Percentiles rank a stretch among this genome's conserved stretches.
These are phyloP conservation scores for Heliopora coerulea DNA, from an alignment of 92 coral and sea anemone species.

Conservation along the genomic window DNA sequence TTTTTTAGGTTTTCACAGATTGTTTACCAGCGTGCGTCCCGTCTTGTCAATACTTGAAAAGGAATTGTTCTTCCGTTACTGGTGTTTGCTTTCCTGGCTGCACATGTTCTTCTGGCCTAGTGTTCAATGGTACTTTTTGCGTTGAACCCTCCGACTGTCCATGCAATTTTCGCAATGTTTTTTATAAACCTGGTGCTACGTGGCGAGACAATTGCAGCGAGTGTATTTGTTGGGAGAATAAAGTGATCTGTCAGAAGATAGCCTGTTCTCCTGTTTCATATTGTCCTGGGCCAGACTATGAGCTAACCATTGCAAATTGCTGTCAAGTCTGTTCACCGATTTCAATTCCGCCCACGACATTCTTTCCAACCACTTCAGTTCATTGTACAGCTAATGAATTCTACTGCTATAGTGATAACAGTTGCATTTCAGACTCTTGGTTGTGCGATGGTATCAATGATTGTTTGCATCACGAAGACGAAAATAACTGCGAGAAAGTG, in stretches of 20 bases:
- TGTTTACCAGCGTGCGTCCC: constrained; percentile 17
- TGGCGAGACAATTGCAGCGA: constrained; percentile 31
- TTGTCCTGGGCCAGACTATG: constrained; percentile 33
- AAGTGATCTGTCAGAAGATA: constrained; percentile 3
- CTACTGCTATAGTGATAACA: constrained; percentile 1
- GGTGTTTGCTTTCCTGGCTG: constrained; percentile 16
- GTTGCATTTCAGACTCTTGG: constrained; percentile 11
- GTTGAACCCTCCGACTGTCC: constrained; percentile 39
- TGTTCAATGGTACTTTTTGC: constrained; percentile 20
- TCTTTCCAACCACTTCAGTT: constrained; percentile 16
- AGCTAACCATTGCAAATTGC: constrained; percentile 8
- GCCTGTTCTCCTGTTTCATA: constrained; percentile 4
- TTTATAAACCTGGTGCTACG: constrained; percentile 19
- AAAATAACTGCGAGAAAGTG: not conserved
- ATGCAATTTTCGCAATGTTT: constrained; percentile 1
- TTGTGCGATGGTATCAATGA: constrained; percentile 22
- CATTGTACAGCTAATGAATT: constrained; percentile 8
- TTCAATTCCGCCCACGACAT: constrained; percentile 1
- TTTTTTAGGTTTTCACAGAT: constrained; percentile 36
- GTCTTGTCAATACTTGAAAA: constrained; percentile 27
- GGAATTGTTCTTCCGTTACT: not conserved
- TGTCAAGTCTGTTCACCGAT: constrained; percentile 25
- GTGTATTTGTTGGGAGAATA: constrained; percentile 36
- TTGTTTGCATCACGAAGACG: constrained; percentile 16
- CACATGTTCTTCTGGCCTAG: constrained; percentile 5